Base-by-base conservation (phyloP, 2,797 vertebrate species). In the Poecilia velifera region DNA sequence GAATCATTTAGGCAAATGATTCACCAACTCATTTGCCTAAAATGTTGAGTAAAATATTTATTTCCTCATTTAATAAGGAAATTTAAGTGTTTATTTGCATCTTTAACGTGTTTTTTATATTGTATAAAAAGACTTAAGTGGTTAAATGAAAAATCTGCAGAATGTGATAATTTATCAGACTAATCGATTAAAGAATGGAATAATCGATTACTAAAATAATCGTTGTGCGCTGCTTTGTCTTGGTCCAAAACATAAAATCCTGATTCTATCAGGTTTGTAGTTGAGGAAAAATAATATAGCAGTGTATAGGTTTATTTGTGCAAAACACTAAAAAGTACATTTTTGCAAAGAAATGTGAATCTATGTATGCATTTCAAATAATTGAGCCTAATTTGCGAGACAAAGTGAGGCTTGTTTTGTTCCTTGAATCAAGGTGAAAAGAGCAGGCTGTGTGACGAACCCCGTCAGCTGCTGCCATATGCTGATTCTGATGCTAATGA, bases 401-500 rank as follows among this genome's bases (percentile, higher is more conserved):
- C 75, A 31, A 39, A 20, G 76, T 39, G 36, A 84, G 13, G n/a
- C 66, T 81, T 84, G 47, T 47, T 46, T 41, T 22, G 80, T 71
- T 74, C 49, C 46, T 57, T 78, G 76, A 76, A 80, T 84, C 71
- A 90, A 93, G 89, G 92, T 89, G 85, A 89, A 74, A 82, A 81
- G 78, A 85, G 87, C 81, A 76, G 66, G 83, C 9, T 59, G 83
- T 83, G 81, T 77, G 90, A 89, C 59, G 81, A 86, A 80, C 84
- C 75, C 64, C 79, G 89, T 87, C 89, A 89, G 62, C 79, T 25
- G 6, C 68, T 7, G 82, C 93, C 94, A 92, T 94, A 91, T 94
- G 94, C 87, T 92, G 76, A 89, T 90, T 93, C 83, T 85, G 90
- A 94, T 86, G 87, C 83, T 87, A 85, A 74, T 76, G 84, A 88